phyloP scores from a whole-genome alignment of 1,140 invertebrate species.

The Hesperophylax magnus region DNA sequence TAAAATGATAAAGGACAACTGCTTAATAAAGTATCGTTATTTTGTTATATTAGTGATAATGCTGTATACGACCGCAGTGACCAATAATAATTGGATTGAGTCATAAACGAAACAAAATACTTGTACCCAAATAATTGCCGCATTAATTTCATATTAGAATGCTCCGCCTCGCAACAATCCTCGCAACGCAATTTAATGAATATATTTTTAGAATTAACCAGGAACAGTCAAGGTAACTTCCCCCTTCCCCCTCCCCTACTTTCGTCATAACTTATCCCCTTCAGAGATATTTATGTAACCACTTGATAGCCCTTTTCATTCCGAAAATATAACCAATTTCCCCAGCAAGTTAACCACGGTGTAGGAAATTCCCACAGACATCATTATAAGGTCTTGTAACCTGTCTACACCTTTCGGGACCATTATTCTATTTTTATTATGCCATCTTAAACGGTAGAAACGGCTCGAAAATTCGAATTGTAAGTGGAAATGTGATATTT shows the following conservation, averaged over 20 bases:
- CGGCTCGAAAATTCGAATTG: slow-evolving; percentile 18
- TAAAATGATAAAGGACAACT: too few species aligned
- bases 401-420: slow-evolving; percentile 42
- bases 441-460: slow-evolving; percentile 31
- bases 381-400: slow-evolving; percentile 48
- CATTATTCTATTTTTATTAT: slow-evolving; percentile 51
- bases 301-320: slow-evolving; percentile 52
- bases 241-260: neutral
- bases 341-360: slow-evolving; percentile 24
- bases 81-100: too few species aligned
- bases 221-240: neutral
- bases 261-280: slow-evolving; percentile 28
- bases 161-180: neutral
- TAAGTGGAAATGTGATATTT: slow-evolving; percentile 17
- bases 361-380: slow-evolving; percentile 44
- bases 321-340: slow-evolving; percentile 53
- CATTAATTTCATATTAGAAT: too few species aligned
- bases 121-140: too few species aligned
- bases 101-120: too few species aligned
- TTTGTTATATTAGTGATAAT: too few species aligned
- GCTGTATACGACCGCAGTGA: too few species aligned
- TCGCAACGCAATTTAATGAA: slow-evolving; percentile 17
- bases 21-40: too few species aligned
- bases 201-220: slow-evolving; percentile 5
- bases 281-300: slow-evolving; percentile 44